Evolutionary conservation across 2,888 invertebrate species (phyloP).

Genomic region (Drosophila austrosaltans): DNA sequence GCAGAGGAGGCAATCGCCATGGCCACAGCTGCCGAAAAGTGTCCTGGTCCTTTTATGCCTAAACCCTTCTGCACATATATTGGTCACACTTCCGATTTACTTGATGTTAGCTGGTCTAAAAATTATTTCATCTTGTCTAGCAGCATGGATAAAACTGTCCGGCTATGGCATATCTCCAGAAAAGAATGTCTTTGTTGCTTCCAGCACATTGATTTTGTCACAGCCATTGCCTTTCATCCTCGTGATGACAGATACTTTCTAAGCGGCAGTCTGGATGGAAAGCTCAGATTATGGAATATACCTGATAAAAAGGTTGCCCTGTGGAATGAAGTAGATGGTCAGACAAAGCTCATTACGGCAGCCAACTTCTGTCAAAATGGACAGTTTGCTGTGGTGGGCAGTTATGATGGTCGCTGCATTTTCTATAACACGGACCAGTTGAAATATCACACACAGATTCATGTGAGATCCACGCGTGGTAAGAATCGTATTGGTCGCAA

Average conservation of each 20-base stretch:
- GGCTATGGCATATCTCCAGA: constrained; percentile 98
- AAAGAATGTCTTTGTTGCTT: constrained; percentile 99
- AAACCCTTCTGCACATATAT: constrained; percentile 96
- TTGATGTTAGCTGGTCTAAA: constrained; percentile 99
- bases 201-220: constrained; percentile 99
- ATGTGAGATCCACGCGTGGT: constrained; percentile 97
- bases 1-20: constrained; percentile 86
- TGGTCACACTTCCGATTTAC: constrained; percentile 97
- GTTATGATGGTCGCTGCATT: constrained; percentile 98
- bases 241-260: constrained; percentile 94
- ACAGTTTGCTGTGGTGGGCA: constrained; percentile 98
- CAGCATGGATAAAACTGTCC: constrained; percentile 99
- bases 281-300: constrained; percentile 99
- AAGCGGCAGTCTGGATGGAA: constrained; percentile 98
- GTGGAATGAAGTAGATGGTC: constrained; percentile 98
- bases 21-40: constrained; percentile 85
- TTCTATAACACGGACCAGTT: constrained; percentile 99
- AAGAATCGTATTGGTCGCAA: constrained; percentile 97
- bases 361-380: constrained; percentile 99
- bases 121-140: constrained; percentile 99
- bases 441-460: constrained; percentile 98
- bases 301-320: constrained; percentile 99
- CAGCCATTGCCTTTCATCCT: constrained; percentile 99
- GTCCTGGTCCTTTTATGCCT: constrained; percentile 91
- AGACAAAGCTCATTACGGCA: constrained; percentile 96